phyloP scores from a whole-genome alignment of 2,797 vertebrate species.

The Lutjanus argentimaculatus region DNA sequence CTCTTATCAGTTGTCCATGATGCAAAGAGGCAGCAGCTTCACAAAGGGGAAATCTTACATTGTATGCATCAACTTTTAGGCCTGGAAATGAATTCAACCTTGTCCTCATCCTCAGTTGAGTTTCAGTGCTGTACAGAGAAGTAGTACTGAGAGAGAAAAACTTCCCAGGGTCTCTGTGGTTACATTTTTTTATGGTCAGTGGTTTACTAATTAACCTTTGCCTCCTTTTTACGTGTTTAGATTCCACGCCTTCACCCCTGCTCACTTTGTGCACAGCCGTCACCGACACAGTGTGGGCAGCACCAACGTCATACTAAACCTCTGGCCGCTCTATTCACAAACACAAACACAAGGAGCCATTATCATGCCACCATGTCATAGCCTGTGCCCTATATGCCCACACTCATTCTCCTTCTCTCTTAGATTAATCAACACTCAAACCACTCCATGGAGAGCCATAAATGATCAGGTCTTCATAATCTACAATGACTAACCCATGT shows the following conservation, averaged over 20 bases:
- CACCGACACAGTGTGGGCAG: constrained; percentile 72
- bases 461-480: constrained; percentile 12
- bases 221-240: constrained; percentile 6
- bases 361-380: constrained; percentile 57
- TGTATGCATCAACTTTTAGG: neutral
- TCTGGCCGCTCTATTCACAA: constrained; percentile 71
- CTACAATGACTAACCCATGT: constrained; percentile 15
- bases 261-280: constrained; percentile 44
- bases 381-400: constrained; percentile 49
- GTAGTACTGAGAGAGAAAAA: neutral
- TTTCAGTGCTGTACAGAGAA: neutral
- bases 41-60: neutral
- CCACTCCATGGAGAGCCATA: constrained; percentile 6
- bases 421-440: constrained; percentile 55
- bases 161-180: neutral
- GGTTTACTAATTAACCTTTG: constrained; percentile 26
- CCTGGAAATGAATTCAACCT: neutral
- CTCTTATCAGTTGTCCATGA: neutral
- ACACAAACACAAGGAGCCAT: constrained; percentile 72
- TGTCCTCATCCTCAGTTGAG: neutral
- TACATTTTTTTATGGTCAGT: neutral
- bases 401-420: constrained; percentile 34
- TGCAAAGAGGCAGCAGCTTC: neutral
- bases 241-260: constrained; percentile 25
- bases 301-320: constrained; percentile 76